A percentile compares a stretch with the other conserved stretches of the same genome.
Evolutionary conservation across 2,113 vertebrate genomes (phyloP).

Genomic region (Pygathrix nemaeus): DNA sequence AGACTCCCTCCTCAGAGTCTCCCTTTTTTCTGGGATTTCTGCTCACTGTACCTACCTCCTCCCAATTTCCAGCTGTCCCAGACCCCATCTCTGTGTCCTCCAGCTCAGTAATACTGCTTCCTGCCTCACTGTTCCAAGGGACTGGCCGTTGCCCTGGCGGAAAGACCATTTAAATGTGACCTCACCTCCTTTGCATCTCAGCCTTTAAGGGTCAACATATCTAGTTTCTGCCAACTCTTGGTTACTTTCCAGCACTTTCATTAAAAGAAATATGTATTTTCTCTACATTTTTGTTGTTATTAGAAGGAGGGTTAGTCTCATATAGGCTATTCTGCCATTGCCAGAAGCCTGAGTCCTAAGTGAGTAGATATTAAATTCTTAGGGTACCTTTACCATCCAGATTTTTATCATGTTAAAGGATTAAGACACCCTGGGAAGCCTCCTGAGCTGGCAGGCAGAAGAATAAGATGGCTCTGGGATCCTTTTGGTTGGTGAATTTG

Average conservation of each 20-base stretch:
- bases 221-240: neutral
- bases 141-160: fast-evolving
- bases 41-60: too few relatives aligned
- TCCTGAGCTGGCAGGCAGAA: neutral
- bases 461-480: neutral
- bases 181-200: neutral
- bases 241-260: neutral
- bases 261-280: neutral
- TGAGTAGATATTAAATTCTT: neutral
- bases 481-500: neutral
- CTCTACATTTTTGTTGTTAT: neutral
- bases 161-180: neutral
- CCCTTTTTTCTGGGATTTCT: neutral
- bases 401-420: neutral
- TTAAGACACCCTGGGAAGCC: neutral
- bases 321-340: neutral
- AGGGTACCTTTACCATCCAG: neutral
- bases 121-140: neutral
- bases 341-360: neutral
- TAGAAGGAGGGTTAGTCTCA: neutral
- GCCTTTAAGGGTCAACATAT: neutral
- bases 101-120: neutral
- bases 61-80: neutral
- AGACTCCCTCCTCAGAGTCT: neutral
- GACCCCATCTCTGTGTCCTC: neutral